Conservation (phyloP, 2,113 vertebrate species). For the Oryzias celebensis region DNA sequence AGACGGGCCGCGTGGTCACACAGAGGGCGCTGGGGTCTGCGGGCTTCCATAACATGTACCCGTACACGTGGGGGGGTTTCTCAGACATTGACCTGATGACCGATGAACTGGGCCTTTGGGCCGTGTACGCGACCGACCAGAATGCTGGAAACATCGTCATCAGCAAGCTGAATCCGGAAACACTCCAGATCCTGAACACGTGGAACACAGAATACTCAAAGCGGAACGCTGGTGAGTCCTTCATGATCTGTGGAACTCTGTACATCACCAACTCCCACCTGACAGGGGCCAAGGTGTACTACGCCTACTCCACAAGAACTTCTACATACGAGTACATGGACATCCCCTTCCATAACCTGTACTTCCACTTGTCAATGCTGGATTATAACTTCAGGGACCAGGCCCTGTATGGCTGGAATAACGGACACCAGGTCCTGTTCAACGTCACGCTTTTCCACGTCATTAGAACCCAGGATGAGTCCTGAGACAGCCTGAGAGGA, state of each 20-base stretch:
- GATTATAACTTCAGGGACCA: constrained; percentile 97
- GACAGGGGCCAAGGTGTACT: constrained; percentile 98
- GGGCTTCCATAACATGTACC: constrained; percentile 97
- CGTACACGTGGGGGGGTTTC: constrained; percentile 98
- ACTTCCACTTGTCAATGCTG: constrained; percentile 99
- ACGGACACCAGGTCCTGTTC: constrained; percentile 97
- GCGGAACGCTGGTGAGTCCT: constrained; percentile 95
- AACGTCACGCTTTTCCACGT: constrained; percentile 98
- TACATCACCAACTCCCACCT: constrained; percentile 98
- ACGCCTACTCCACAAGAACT: constrained; percentile 94
- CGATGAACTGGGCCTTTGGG: constrained; percentile 96
- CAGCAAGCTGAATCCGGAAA: constrained; percentile 90
- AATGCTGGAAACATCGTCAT: constrained; percentile 98
- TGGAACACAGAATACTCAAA: constrained; percentile 98
- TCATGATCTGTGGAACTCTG: constrained; percentile 98
- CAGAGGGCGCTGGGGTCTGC: constrained; percentile 93
- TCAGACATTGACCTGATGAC: constrained; percentile 99
- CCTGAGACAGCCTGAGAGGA: constrained; percentile 52
- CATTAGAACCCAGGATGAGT: constrained; percentile 94
- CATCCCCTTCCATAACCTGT: constrained; percentile 98
- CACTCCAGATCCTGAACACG: constrained; percentile 88
- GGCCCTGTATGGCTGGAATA: constrained; percentile 98
- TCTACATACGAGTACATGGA: constrained; percentile 96
- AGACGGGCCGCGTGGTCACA: constrained; percentile 87
- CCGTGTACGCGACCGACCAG: constrained; percentile 96